Evolutionary conservation across 30 jellyfish, hydroid and myxozoan species (phyloP).

Genomic region (Aurelia aurita): DNA sequence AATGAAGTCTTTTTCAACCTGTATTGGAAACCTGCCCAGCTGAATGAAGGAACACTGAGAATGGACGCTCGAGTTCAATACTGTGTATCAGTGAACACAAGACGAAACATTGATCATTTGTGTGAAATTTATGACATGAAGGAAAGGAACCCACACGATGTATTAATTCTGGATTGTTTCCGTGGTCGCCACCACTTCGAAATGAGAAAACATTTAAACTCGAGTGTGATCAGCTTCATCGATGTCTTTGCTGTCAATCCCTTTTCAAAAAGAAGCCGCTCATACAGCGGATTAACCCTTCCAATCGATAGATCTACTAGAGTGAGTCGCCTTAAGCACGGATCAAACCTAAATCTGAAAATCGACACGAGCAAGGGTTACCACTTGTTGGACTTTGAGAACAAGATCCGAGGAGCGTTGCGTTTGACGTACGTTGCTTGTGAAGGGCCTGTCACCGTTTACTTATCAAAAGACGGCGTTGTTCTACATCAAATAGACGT

Average conservation of each 20-base stretch:
- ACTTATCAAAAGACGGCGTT: slow-evolving; percentile 8
- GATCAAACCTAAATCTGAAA: slow-evolving; percentile 34
- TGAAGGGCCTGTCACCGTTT: slow-evolving; percentile 50
- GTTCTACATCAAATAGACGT: slow-evolving; percentile 17
- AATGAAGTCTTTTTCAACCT: slow-evolving; percentile 11
- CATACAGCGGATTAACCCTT: slow-evolving; percentile 41
- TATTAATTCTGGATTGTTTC: slow-evolving; percentile 28
- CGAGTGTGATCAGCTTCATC: slow-evolving; percentile 14
- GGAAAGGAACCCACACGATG: slow-evolving; percentile 32
- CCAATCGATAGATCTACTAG: slow-evolving; percentile 16
- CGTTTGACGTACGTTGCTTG: slow-evolving; percentile 46
- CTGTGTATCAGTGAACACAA: slow-evolving; percentile 41
- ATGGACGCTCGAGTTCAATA: slow-evolving; percentile 12
- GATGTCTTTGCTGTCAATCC: slow-evolving; percentile 63
- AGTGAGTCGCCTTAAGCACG: slow-evolving; percentile 34
- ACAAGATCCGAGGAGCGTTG: slow-evolving; percentile 13
- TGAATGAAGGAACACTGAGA: slow-evolving; percentile 3
- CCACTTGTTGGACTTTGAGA: slow-evolving; percentile 41
- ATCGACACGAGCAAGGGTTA: slow-evolving; percentile 21
- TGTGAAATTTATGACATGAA: slow-evolving; percentile 24
- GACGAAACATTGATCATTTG: slow-evolving; percentile 19
- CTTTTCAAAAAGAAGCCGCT: slow-evolving; percentile 56
- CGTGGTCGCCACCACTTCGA: slow-evolving; percentile 36
- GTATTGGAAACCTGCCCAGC: slow-evolving; percentile 53
- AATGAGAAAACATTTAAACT: slow-evolving; percentile 18